phyloP scores from a whole-genome alignment of 2,113 vertebrate genomes.

The Urocynchramus pylzowi region DNA sequence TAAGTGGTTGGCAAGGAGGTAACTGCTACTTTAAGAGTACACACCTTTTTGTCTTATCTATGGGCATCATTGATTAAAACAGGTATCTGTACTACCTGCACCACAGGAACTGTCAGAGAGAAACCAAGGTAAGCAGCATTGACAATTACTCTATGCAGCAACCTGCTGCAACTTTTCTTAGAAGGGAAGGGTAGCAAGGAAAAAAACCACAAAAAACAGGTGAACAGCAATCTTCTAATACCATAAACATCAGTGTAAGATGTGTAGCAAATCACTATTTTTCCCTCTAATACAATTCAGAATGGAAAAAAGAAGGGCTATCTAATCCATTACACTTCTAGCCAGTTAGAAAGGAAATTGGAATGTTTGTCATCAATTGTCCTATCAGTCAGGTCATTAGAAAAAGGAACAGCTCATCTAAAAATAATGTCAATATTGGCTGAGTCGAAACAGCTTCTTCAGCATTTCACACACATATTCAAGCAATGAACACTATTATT shows the following conservation, averaged over 20 bases:
- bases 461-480: neutral
- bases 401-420: neutral
- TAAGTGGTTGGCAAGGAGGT: neutral
- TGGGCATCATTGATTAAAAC: neutral
- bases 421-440: slow-evolving; percentile 38
- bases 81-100: neutral
- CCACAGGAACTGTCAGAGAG: neutral
- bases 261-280: neutral
- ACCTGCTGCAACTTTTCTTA: neutral
- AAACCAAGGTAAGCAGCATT: neutral
- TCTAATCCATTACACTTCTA: neutral
- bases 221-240: neutral
- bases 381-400: neutral
- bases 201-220: neutral
- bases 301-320: neutral
- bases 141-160: neutral
- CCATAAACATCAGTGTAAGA: neutral
- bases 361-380: slow-evolving; percentile 9
- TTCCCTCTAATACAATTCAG: neutral
- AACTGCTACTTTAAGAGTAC: neutral
- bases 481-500: neutral
- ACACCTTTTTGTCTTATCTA: neutral
- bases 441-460: slow-evolving; percentile 27
- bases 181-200: neutral
- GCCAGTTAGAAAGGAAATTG: neutral